Percentiles rank a stretch among this genome's conserved stretches.
These are phyloP conservation scores for Agelas oroides DNA, from an alignment of 37 sponge, comb jelly and placozoan species.

Conservation along the genomic window DNA sequence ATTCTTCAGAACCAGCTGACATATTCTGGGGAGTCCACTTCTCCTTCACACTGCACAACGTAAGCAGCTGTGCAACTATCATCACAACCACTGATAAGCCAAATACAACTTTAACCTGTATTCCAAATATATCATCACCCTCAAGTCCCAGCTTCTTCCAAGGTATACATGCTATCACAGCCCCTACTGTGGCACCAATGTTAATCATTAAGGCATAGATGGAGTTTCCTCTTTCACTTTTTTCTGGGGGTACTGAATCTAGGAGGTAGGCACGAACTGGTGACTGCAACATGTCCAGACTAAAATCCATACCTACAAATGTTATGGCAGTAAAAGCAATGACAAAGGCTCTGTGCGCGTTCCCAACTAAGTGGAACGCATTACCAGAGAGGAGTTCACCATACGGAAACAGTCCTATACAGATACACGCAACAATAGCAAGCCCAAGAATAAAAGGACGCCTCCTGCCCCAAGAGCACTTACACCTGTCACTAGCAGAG, in stretches of 20 bases:
- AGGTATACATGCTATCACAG: slow-evolving; percentile 1
- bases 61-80: neutral
- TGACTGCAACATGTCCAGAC: slow-evolving; percentile 20
- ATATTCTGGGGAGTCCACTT: neutral
- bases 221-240: neutral
- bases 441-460: slow-evolving; percentile 47
- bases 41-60: slow-evolving; percentile 32
- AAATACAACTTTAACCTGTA: slow-evolving; percentile 26
- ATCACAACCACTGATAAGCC: neutral
- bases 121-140: neutral
- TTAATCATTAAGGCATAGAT: neutral
- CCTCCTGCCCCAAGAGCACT: slow-evolving; percentile 47
- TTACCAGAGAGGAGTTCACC: neutral
- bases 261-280: slow-evolving; percentile 46
- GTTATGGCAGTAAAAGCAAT: slow-evolving; percentile 14
- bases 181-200: slow-evolving; percentile 28
- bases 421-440: neutral
- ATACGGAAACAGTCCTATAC: slow-evolving; percentile 16
- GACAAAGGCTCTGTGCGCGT: neutral
- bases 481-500: slow-evolving; percentile 45
- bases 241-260: slow-evolving; percentile 25
- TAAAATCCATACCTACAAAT: slow-evolving; percentile 27
- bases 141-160: slow-evolving; percentile 4
- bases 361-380: neutral
- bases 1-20: neutral